phyloP scores from a whole-genome alignment of 2,113 vertebrate species.

The Corvus hawaiiensis region DNA sequence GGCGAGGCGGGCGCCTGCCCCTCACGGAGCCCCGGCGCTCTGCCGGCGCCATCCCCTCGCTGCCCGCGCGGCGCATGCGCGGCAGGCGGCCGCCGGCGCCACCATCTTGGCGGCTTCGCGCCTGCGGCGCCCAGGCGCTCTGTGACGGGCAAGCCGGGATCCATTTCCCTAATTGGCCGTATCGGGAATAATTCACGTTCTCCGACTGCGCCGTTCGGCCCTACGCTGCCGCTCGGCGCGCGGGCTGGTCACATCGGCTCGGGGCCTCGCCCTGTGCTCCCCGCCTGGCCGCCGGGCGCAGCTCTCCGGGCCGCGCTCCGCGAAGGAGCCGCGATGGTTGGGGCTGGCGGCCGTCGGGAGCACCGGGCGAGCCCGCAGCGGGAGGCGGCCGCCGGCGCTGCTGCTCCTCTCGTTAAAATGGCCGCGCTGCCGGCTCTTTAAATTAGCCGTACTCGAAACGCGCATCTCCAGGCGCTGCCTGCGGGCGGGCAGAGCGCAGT shows the following conservation, averaged over 20 bases:
- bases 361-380: too few relatives aligned
- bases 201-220: fast-evolving
- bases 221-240: background rate
- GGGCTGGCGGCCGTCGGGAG: background rate
- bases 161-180: background rate
- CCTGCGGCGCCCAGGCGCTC: fast-evolving
- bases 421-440: background rate
- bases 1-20: too few relatives aligned
- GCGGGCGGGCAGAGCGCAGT: background rate
- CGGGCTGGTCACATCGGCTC: too few relatives aligned
- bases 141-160: too few relatives aligned
- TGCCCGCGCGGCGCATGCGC: background rate
- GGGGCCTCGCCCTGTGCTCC: background rate
- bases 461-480: background rate
- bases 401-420: background rate
- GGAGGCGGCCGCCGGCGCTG: too few relatives aligned
- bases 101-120: background rate
- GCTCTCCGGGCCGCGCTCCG: too few relatives aligned
- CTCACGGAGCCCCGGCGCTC: fast-evolving
- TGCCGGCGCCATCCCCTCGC: fast-evolving
- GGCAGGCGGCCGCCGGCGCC: background rate
- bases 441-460: fast-evolving
- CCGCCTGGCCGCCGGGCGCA: background rate
- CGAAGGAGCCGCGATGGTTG: too few relatives aligned
- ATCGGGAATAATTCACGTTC: background rate